Conservation (phyloP, 2,797 vertebrate species). For the Synaphobranchus kaupii region DNA sequence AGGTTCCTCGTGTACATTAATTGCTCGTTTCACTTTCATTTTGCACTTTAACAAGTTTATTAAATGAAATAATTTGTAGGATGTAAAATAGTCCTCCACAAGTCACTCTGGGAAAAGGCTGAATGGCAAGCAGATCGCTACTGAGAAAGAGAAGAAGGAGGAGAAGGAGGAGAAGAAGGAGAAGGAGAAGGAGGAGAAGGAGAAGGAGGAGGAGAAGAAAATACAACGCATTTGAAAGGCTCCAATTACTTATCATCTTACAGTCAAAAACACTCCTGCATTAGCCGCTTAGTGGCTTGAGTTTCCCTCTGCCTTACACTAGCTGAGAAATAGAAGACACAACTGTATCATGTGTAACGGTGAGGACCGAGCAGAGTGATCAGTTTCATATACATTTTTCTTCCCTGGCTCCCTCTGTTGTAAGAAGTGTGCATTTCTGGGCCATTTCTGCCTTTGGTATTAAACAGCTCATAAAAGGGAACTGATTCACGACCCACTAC, state of each 20-base stretch:
- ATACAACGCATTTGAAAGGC: neutral
- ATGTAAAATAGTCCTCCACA: neutral
- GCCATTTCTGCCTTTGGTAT: conserved; percentile 61
- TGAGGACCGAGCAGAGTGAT: neutral
- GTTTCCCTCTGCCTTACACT: neutral
- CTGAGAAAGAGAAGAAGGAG: too few relatives aligned
- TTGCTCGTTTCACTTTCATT: neutral
- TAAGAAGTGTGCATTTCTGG: neutral
- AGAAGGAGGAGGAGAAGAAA: neutral
- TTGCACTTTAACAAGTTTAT: neutral
- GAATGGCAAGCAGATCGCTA: neutral
- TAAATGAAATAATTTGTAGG: neutral
- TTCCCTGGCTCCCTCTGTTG: conserved; percentile 13
- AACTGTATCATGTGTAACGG: neutral
- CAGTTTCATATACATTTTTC: neutral
- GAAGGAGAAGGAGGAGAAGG: neutral
- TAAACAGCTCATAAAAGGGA: conserved; percentile 72
- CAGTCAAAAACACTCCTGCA: neutral
- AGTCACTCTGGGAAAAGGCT: neutral
- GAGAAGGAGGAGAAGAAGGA: neutral
- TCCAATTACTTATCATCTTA: neutral
- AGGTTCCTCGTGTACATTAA: neutral
- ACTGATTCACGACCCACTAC: neutral
- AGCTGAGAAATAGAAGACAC: neutral
- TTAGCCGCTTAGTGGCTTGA: neutral